phyloP scores from a whole-genome alignment of 2,113 vertebrate species.

The Scatophagus argus region DNA sequence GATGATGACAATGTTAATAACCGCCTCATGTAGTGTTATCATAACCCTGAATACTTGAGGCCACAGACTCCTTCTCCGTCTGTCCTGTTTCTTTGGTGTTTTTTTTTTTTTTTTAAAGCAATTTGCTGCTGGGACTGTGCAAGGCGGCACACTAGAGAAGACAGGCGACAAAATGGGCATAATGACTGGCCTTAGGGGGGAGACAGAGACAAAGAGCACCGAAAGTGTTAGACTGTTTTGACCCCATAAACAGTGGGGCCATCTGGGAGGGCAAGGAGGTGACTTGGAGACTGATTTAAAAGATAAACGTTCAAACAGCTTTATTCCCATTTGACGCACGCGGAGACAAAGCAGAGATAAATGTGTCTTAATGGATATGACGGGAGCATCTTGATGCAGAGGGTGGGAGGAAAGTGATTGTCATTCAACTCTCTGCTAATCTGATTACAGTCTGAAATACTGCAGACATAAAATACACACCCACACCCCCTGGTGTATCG shows the following conservation, averaged over 20 bases:
- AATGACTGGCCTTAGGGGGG: conserved; percentile 71
- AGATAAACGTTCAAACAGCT: conserved; percentile 39
- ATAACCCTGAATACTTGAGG: conserved; percentile 64
- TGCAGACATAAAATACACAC: conserved; percentile 12
- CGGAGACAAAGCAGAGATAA: not conserved
- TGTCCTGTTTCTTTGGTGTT: conserved; percentile 62
- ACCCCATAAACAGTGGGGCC: conserved; percentile 48
- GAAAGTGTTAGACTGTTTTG: conserved; percentile 51
- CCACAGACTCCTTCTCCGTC: conserved; percentile 51
- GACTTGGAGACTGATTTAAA: conserved; percentile 38
- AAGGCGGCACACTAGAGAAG: conserved; percentile 57
- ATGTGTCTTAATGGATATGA: not conserved
- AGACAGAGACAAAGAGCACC: conserved; percentile 36
- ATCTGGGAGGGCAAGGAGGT: conserved; percentile 32
- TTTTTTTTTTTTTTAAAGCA: too few relatives aligned
- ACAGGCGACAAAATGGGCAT: conserved; percentile 76
- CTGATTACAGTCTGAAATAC: conserved; percentile 41
- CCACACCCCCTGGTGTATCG: not conserved
- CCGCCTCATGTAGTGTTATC: conserved; percentile 60
- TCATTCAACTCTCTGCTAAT: conserved; percentile 7
- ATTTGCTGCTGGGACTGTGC: conserved; percentile 44
- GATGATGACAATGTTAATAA: conserved; percentile 70
- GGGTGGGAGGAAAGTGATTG: not conserved
- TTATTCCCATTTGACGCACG: not conserved
- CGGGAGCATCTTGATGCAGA: not conserved